Evolutionary conservation across 2,888 invertebrate species (phyloP).

Genomic region (Empis stercorea): DNA sequence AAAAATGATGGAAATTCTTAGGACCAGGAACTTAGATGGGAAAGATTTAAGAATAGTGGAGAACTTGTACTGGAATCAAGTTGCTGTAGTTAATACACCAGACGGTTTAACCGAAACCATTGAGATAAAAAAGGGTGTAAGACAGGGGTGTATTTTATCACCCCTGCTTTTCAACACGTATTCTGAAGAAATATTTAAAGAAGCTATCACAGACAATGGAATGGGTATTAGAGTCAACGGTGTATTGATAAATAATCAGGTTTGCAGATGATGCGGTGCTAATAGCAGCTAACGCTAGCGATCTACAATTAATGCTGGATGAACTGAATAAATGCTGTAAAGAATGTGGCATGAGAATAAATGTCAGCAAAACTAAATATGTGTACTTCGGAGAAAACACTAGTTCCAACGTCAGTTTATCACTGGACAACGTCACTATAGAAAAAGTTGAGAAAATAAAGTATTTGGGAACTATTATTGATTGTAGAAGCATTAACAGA

Average conservation of each 20-base stretch:
- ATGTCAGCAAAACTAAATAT: neutral
- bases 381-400: neutral
- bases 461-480: neutral
- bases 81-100: neutral
- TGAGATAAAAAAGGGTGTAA: neutral
- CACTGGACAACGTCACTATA: too few species aligned
- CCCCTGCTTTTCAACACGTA: neutral
- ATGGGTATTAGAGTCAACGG: neutral
- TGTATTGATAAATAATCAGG: neutral
- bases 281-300: neutral
- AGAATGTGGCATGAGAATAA: neutral
- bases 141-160: neutral
- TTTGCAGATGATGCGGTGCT: neutral
- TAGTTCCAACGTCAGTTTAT: too few species aligned
- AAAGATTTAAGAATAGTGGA: neutral
- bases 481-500: neutral
- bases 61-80: neutral
- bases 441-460: too few species aligned
- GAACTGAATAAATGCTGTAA: neutral
- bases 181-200: neutral
- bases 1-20: neutral
- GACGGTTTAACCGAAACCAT: neutral
- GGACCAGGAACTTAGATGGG: neutral
- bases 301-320: neutral
- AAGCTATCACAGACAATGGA: neutral